These are phyloP conservation scores for Drosophila anomalata DNA, from an alignment of 2,888 invertebrate species.

Conservation along the genomic window DNA sequence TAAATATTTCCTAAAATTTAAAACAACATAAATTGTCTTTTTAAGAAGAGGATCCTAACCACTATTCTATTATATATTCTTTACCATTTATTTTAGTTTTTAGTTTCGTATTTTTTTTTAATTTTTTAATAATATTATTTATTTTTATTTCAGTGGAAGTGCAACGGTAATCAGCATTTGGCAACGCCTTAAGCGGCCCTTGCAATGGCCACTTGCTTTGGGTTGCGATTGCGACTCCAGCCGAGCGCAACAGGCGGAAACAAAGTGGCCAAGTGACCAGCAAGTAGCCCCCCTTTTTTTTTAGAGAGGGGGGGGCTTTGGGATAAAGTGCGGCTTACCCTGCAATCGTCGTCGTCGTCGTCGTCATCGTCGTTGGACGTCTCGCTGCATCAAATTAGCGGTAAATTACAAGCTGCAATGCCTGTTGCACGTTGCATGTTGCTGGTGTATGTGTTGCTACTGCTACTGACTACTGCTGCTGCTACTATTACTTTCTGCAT, in stretches of 20 bases:
- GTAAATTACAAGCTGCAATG: slow-evolving; percentile 66
- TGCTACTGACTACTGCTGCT: slow-evolving; percentile 9
- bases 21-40: too few relatives aligned
- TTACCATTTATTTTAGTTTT: too few relatives aligned
- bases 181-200: slow-evolving; percentile 34
- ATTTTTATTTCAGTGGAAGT: slow-evolving; percentile 9
- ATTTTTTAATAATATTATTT: background rate
- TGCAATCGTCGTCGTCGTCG: slow-evolving; percentile 14
- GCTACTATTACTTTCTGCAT: slow-evolving; percentile 53
- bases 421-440: slow-evolving; percentile 11
- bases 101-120: background rate
- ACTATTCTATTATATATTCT: too few relatives aligned
- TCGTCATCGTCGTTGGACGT: slow-evolving; percentile 34
- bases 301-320: background rate
- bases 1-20: too few relatives aligned
- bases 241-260: slow-evolving; percentile 70
- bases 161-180: slow-evolving; percentile 44
- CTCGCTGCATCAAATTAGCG: slow-evolving; percentile 72
- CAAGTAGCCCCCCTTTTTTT: slow-evolving; percentile 2
- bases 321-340: slow-evolving; percentile 5
- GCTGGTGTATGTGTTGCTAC: slow-evolving; percentile 11
- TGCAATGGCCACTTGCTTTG: slow-evolving; percentile 5
- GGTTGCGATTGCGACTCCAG: slow-evolving; percentile 37
- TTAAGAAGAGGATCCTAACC: too few relatives aligned
- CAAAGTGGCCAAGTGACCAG: slow-evolving; percentile 43